phyloP scores from a whole-genome alignment of 2,113 vertebrate species.

The Deroptyus accipitrinus region DNA sequence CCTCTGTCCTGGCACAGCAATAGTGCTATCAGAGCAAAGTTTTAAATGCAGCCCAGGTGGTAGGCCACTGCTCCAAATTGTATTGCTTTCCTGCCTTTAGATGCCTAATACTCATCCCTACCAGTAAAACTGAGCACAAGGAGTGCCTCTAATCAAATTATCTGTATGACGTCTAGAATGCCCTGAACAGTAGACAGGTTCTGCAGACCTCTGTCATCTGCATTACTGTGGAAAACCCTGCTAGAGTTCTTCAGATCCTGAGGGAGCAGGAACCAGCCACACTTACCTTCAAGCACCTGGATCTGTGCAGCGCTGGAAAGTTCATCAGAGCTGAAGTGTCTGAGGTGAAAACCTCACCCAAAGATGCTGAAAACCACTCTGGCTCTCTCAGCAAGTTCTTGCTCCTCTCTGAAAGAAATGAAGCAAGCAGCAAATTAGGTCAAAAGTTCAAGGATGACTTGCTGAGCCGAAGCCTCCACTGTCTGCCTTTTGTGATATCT shows the following conservation, averaged over 20 bases:
- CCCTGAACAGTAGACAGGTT: not conserved
- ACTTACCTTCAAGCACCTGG: not conserved
- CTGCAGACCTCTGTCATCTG: not conserved
- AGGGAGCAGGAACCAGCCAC: not conserved
- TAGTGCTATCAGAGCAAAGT: not conserved
- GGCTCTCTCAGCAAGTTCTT: not conserved
- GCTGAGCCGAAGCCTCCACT: not conserved
- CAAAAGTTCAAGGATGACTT: not conserved
- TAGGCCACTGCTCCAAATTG: not conserved
- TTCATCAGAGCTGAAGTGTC: conserved; percentile 73
- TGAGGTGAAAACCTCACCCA: conserved; percentile 59
- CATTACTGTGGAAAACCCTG: not conserved
- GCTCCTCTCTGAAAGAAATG: not conserved
- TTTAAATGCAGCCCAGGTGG: not conserved
- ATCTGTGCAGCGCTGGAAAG: conserved; percentile 70
- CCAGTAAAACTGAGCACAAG: not conserved
- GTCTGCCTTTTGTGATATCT: not conserved
- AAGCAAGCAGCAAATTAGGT: not conserved
- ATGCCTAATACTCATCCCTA: not conserved
- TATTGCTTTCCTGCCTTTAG: not conserved
- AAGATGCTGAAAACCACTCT: conserved; percentile 10
- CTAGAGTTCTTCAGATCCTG: not conserved
- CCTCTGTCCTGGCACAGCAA: not conserved
- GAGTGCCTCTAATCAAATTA: not conserved
- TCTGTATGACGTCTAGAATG: not conserved